Evolutionary conservation across 2,113 vertebrate species (phyloP), one percentile per base, ranked within the genome.

Genomic region (Lasiurus cinereus): DNA sequence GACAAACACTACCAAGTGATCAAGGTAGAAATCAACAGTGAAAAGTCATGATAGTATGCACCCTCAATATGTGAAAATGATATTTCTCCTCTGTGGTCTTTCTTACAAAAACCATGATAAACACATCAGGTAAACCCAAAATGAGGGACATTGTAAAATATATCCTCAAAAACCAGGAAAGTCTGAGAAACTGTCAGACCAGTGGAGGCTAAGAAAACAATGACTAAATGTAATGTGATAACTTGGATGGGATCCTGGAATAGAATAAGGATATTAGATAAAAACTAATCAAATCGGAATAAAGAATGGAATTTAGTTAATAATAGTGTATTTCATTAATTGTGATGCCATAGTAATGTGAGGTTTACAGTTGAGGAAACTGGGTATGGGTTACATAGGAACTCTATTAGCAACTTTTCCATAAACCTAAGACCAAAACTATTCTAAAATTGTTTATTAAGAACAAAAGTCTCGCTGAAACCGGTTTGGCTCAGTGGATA

Each of bases 151-250:
- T 46, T 84, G 52, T 79, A 27, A 54, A 62, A 64, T 50, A 72
- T 94, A 76, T 73, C 64, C 87, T 93, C 52, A 83, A 73, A 73
- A 94, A 67, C 21, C 48, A 88, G 83, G 76, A 3, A 85, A 83
- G 43, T 83, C 70, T 54, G n/a, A 79, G 78, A 77, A 90, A 89
- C 43, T 12, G 15, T 48, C 67, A 91, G 59, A 43, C 13, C 27
- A 70, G 59, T 86, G 43, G 39, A 78, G 39, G 29, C 69, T 56
- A n/a, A 56, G 29, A 67, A 74, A 31, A 79, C 19, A 18, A 31
- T 48, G n/a, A 54, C 8, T 69, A 66, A 89, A 85, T 64, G 43
- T 18, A 85, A 10, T 62, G 24, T 67, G 48, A 59, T 69, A 36
- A 59, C 19, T 91, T 86, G 62, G 59, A 59, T 76, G 70, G 46